Evolutionary conservation across 2,797 vertebrate species (phyloP).

Genomic region (Crocodylus rhombifer): DNA sequence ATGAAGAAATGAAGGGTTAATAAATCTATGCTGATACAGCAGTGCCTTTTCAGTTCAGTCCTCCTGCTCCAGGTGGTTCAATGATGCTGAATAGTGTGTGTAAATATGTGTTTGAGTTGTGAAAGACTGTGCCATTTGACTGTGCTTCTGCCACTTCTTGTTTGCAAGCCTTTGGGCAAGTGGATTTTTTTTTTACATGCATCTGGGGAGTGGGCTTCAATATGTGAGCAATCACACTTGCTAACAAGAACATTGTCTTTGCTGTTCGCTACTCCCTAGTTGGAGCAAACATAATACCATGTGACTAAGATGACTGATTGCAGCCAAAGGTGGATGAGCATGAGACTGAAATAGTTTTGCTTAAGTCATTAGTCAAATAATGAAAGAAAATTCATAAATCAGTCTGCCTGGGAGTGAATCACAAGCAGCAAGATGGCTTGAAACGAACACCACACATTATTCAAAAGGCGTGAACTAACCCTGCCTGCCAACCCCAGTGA

Average conservation of each 20-base stretch:
- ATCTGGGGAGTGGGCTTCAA: not conserved
- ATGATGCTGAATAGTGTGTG: not conserved
- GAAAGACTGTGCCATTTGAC: not conserved
- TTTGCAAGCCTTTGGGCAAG: not conserved
- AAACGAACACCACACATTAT: not conserved
- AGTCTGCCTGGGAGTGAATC: not conserved
- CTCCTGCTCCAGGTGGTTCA: not conserved
- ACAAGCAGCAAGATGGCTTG: not conserved
- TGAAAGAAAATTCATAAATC: not conserved
- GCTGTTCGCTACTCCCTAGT: not conserved
- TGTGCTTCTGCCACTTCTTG: not conserved
- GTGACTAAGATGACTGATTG: not conserved
- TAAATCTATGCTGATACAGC: not conserved
- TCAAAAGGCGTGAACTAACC: not conserved
- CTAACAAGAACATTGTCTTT: not conserved
- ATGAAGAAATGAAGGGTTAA: not conserved
- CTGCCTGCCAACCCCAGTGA: not conserved
- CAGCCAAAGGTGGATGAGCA: not conserved
- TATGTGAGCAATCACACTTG: not conserved
- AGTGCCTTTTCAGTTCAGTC: not conserved
- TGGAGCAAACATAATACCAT: not conserved
- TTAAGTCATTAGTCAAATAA: slow-evolving; percentile 10
- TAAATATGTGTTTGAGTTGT: not conserved
- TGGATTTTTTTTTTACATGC: not conserved
- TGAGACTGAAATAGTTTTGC: not conserved